These are phyloP conservation scores for Incurvaria masculella DNA, from an alignment of 2,888 invertebrate species.

Conservation along the genomic window DNA sequence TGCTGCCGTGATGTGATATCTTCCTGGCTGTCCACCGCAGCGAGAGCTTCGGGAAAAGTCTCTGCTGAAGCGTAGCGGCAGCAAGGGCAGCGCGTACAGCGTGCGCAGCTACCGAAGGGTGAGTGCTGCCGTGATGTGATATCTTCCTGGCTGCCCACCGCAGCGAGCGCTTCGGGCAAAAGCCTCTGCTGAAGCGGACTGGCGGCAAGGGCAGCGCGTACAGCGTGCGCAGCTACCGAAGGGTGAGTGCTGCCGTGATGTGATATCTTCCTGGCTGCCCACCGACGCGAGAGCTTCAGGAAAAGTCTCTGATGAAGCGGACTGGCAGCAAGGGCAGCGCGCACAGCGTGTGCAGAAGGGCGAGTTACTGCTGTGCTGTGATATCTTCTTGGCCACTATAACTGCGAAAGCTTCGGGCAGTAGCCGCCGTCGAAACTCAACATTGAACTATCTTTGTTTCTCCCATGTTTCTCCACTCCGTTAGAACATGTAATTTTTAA, in stretches of 20 bases:
- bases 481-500: no score
- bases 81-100: conserved; percentile 50
- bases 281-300: no score
- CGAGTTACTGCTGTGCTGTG: no score
- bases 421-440: no score
- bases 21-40: no score
- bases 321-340: conserved; percentile 13
- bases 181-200: conserved; percentile 41
- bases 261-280: no score
- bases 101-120: conserved; percentile 37
- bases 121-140: no score
- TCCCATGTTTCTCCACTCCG: no score
- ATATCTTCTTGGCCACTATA: no score
- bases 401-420: conserved; percentile 46
- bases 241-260: conserved; percentile 25
- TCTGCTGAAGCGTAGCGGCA: conserved; percentile 40
- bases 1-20: no score
- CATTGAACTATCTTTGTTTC: no score
- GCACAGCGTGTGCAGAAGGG: conserved; percentile 6
- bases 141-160: no score
- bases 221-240: conserved; percentile 39
- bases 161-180: conserved; percentile 45
- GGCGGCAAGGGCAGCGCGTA: conserved; percentile 49
- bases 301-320: conserved; percentile 6
- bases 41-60: conserved; percentile 45